Percentiles rank a stretch among this genome's conserved stretches.
phyloP scores from a whole-genome alignment of 2,113 vertebrate genomes.

The Sander lucioperca region DNA sequence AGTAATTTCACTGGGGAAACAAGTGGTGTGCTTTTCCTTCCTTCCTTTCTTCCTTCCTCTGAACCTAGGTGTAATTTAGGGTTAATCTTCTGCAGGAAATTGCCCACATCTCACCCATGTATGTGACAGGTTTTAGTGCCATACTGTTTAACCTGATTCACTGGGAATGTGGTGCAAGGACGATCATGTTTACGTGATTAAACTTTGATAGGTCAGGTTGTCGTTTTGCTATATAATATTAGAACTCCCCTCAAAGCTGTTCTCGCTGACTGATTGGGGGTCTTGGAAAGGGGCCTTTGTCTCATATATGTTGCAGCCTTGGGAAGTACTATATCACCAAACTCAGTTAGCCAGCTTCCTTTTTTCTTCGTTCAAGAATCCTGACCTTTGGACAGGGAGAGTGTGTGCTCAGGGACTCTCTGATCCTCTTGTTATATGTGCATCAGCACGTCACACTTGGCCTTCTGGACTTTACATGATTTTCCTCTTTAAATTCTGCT shows the following conservation, averaged over 20 bases:
- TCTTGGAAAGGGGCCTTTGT: constrained; percentile 20
- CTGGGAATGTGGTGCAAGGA: constrained; percentile 39
- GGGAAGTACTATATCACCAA: constrained; percentile 47
- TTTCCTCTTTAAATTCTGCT: constrained; percentile 42
- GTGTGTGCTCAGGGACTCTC: constrained; percentile 83
- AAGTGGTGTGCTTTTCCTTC: constrained; percentile 29
- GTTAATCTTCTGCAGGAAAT: constrained; percentile 67
- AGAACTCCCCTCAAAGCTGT: constrained; percentile 49
- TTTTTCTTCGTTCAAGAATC: constrained; percentile 37
- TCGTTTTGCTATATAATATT: constrained; percentile 59
- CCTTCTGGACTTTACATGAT: constrained; percentile 54
- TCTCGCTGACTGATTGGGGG: constrained; percentile 40
- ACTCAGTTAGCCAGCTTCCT: constrained; percentile 25
- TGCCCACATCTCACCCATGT: constrained; percentile 53
- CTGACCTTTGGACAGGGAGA: constrained; percentile 56
- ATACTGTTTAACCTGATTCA: constrained; percentile 60
- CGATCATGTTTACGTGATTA: constrained; percentile 67
- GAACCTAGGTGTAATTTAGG: constrained; percentile 58
- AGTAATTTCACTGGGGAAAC: constrained; percentile 51
- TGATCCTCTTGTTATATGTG: constrained; percentile 66
- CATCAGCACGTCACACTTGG: constrained; percentile 14
- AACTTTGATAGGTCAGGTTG: constrained; percentile 62
- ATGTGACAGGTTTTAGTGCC: constrained; percentile 71
- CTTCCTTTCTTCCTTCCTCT: constrained; percentile 17
- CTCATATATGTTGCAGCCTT: constrained; percentile 46